phyloP scores from a whole-genome alignment of 2,888 invertebrate genomes.

The Drosophila silvestris region DNA sequence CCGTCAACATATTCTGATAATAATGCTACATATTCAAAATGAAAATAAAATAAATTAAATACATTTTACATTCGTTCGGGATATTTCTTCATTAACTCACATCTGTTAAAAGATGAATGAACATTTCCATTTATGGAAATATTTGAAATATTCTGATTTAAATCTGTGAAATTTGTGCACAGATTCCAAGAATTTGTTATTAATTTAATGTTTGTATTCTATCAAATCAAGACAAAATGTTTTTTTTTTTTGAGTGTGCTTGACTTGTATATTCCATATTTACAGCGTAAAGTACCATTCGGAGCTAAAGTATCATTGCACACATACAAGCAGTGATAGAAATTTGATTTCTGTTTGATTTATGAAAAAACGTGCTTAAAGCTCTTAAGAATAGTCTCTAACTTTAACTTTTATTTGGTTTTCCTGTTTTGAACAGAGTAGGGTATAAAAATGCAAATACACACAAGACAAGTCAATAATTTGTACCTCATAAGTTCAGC shows the following conservation, averaged over 20 bases:
- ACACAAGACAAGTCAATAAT: constrained; percentile 12
- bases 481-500: constrained; percentile 18
- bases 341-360: no score
- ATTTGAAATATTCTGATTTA: background rate
- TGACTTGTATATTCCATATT: background rate
- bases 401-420: constrained; percentile 4
- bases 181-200: background rate
- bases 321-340: no score
- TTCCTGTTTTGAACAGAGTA: background rate
- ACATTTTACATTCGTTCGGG: background rate
- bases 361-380: no score
- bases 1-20: background rate
- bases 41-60: background rate
- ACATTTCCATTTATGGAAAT: background rate
- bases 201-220: background rate
- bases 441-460: background rate
- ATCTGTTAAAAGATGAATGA: background rate
- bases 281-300: no score
- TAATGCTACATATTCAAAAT: no score
- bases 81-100: background rate
- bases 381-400: background rate
- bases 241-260: background rate
- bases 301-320: no score
- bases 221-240: background rate
- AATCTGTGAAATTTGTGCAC: background rate